Base-by-base conservation (phyloP, 2,797 vertebrate species). In the Thaleichthys pacificus region DNA sequence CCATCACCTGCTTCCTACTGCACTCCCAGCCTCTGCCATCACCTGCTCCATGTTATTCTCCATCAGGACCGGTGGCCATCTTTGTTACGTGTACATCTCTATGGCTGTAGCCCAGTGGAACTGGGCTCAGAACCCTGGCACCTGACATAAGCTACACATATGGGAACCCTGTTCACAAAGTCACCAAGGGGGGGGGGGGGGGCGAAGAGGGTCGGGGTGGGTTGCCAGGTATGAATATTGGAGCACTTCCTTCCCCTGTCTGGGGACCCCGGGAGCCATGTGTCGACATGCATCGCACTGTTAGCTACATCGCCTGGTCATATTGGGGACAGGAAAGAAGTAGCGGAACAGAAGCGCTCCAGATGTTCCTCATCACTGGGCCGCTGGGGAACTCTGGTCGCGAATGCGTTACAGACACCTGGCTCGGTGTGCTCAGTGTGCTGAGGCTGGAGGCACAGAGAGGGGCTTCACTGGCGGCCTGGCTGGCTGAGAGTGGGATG, bases 331-430 rank as follows among this genome's bases (percentile, higher is more conserved):
- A 93, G 91, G 89, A 91, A 88, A 91, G 89, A 89, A 91, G 91
- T 89, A 84, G 89, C 86, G 82, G 89, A 92, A 93, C 92, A 93
- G 91, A 92, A 92, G 87, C 86, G 82, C 89, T 93, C 92, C 93
- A 93, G 92, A 93, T 94, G 92, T 94, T 93, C 88, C 90, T 91
- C 91, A 91, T 93, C 92, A 93, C 89, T 84, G 85, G 91, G 89
- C 91, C 91, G 92, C 91, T 78, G 90, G 93, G 92, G 92, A 93
- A 91, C 91, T 84, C 86, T 85, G 86, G 87, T 87, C 88, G 88
- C 82, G 74, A 85, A 92, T 5, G 42, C 12, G 42, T 14, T 47
- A 14, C 42, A 47, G 42, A 92, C 93, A 94, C 93, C 93, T 94
- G 93, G 90, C 91, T 89, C 86, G 72, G 85, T 86, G 82, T 77